phyloP scores from a whole-genome alignment of 2,113 vertebrate species.

The Artemisiospiza belli region DNA sequence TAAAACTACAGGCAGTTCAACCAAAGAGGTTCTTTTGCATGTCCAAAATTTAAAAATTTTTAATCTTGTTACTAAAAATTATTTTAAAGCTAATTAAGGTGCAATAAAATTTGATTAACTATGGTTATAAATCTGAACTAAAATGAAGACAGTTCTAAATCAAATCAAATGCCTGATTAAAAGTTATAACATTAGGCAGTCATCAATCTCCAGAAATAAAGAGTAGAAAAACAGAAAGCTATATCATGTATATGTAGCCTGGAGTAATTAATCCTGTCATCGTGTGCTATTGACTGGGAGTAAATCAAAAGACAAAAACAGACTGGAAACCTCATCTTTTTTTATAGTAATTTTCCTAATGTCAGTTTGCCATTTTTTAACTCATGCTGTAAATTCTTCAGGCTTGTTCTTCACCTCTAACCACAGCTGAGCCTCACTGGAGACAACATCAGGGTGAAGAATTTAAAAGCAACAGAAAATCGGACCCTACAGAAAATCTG shows the following conservation, averaged over 20 bases:
- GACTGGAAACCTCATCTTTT: neutral
- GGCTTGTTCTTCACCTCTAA: neutral
- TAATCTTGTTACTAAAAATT: constrained; percentile 6
- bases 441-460: neutral
- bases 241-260: neutral
- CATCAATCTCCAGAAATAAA: neutral
- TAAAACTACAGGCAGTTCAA: neutral
- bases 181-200: neutral
- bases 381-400: neutral
- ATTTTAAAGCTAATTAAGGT: constrained; percentile 30
- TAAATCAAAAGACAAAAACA: neutral
- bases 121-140: neutral
- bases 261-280: neutral
- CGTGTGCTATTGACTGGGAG: neutral
- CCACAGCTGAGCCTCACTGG: neutral
- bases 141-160: constrained; percentile 5
- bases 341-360: neutral
- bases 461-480: neutral
- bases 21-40: neutral
- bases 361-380: neutral
- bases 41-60: neutral
- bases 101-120: constrained; percentile 19
- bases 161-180: neutral
- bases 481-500: neutral
- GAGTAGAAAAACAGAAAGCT: neutral